Conservation (phyloP, 2,797 vertebrate genomes). For the Clarias pachynema region DNA sequence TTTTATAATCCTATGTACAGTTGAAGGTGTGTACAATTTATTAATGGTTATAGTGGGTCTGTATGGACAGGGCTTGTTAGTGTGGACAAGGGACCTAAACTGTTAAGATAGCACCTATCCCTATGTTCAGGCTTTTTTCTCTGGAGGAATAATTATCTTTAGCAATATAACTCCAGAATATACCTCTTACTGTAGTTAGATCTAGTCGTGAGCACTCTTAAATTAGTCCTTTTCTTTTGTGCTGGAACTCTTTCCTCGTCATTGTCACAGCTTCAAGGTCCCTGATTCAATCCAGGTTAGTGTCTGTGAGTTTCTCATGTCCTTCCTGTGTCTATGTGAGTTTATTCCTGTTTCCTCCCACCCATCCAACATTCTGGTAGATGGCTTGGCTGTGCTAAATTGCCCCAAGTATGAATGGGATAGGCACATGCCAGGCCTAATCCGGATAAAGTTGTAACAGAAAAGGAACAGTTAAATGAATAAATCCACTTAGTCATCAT, state of each 20-base stretch:
- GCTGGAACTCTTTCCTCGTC: background rate
- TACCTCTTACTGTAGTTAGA: background rate
- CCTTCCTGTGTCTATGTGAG: background rate
- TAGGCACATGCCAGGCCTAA: background rate
- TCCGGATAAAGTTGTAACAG: background rate
- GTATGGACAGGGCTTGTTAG: background rate
- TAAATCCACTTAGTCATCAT: background rate
- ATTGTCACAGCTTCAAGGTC: background rate
- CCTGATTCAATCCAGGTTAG: background rate
- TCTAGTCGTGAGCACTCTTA: background rate
- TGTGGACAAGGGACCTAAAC: background rate
- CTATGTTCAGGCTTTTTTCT: background rate
- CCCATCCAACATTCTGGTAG: too few species aligned
- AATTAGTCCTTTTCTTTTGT: background rate
- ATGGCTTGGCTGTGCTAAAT: too few species aligned
- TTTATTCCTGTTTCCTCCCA: background rate
- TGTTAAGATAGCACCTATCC: background rate
- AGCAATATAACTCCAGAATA: background rate
- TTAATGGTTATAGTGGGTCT: background rate
- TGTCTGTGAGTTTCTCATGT: background rate
- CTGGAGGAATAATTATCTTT: background rate
- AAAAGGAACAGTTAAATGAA: background rate
- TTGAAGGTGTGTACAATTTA: too few species aligned
- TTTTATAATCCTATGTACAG: too few species aligned
- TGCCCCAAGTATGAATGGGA: too few species aligned